Base-by-base conservation (phyloP, 2,888 invertebrate genomes). In the Masnerella sp. region DNA sequence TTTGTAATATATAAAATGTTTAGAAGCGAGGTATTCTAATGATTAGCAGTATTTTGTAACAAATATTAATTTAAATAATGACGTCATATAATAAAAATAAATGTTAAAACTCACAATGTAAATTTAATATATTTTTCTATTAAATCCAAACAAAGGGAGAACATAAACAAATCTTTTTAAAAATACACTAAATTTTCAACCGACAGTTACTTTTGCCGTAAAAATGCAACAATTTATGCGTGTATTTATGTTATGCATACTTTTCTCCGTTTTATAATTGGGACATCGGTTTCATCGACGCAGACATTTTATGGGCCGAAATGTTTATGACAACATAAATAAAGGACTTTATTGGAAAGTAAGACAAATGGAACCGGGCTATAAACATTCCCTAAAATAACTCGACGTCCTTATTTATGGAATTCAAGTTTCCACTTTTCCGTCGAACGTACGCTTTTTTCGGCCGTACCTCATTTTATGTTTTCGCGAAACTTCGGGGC, bases 241-340 rank as follows among this genome's bases (percentile, higher is more conserved):
- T n/a, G 8, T 5, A 51, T 51, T 42, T 18, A 11, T 30, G 25
- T 15, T 43, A 17, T 40, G 45, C 25, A 11, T 25, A 8, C 15
- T 12, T 22, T 45, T 2, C 28, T 43, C 30, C 28, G 22, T 2
- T 62, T 32, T 22, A 42, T 62, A 62, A 62, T 62, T 62, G 51
- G 32, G 17, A 42, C 40, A 14, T 30, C 61, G 15, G 32, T 49
- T 51, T 28, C 59, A 28, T 47, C 38, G 28, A 9, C 47, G 28
- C 7, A 20, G 12, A 42, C 15, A n/a, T 47, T 51, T 51, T 42
- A 51, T 30, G 0, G 45, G 20, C n/a, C 22, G 42, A 30, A 42
- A 62, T 49, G 62, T 62, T 62, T 62, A 62, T 15, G 62, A 38
- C 42, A 32, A 47, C 62, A 42, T 62, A 62, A 62, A 62, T 42